Base-by-base conservation (phyloP, 2,113 vertebrate species). In the Steatornis caripensis region DNA sequence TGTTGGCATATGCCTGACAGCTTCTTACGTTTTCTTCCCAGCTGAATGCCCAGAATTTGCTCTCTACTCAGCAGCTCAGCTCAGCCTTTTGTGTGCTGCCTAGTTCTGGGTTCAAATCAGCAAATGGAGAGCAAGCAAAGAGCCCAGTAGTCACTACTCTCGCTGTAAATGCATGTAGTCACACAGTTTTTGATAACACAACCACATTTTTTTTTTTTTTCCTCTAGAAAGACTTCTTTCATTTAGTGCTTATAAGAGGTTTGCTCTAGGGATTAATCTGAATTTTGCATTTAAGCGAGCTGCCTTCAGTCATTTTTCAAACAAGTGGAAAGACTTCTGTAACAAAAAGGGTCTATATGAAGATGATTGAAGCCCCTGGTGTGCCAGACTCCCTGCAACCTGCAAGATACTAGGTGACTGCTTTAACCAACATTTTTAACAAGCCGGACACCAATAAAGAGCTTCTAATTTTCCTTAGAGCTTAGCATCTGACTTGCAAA, bases 381-480 rank as follows among this genome's bases (percentile, higher is more conserved):
- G 41, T 41, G 58, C 14, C 41, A 75, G 49, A 57, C n/a, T 90
- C 18, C 7, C 62, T 49, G 11, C 68, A 91, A 70, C 62, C 32
- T 77, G 32, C 29, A 87, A 69, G 51, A 41, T 60, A 76, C 10
- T 79, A 80, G 54, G 19, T 58, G 41, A 54, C 22, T 58, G 32
- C 34, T 70, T 87, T 62, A 84, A 54, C 51, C 41, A 83, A 70
- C 7, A 8, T 62, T 80, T 91, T 84, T 43, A 12, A 71, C 29
- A 61, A 77, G 58, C 0, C 0, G 0, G 36, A 79, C 3, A 39
- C 15, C 36, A 91, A 65, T 22, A 60, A 66, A 48, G 43, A 36
- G 4, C 27, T 81, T 65, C 24, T 36, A 22, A 53, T 82, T 84
- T 62, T 65, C 26, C 86, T 76, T 13, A 61, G n/a, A 84, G 21